Percentiles rank a stretch among this genome's conserved stretches.
Evolutionary conservation across 2,888 invertebrate genomes (phyloP).

Genomic region (Pomacea canaliculata): DNA sequence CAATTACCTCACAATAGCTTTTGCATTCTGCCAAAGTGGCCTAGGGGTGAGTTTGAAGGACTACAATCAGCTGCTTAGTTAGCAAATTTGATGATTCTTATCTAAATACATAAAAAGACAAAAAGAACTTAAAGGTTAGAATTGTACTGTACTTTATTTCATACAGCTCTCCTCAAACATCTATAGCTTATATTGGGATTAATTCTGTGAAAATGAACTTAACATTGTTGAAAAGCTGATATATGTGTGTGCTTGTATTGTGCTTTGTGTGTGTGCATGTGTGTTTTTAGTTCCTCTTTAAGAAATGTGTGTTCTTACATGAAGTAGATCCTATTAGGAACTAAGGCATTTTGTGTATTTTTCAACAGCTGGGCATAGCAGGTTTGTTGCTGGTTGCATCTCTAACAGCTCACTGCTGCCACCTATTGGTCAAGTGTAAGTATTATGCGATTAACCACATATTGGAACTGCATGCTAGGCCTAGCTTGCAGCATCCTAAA

Average conservation of each 20-base stretch:
- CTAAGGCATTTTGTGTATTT: not conserved
- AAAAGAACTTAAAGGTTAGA: too few relatives aligned
- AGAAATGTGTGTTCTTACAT: too few relatives aligned
- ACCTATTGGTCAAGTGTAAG: conserved; percentile 63
- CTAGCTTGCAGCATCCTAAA: not conserved
- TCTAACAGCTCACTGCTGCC: conserved; percentile 65
- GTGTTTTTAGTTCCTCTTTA: too few relatives aligned
- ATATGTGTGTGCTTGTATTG: too few relatives aligned
- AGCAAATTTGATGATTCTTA: not conserved
- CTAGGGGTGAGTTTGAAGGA: conserved; percentile 57
- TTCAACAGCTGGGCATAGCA: conserved; percentile 59
- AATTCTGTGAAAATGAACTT: not conserved
- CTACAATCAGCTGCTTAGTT: not conserved
- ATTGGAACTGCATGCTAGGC: not conserved
- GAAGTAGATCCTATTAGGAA: too few relatives aligned
- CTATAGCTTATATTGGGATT: not conserved
- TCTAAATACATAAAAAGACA: too few relatives aligned
- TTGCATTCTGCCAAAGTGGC: conserved; percentile 65
- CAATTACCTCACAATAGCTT: conserved; percentile 66
- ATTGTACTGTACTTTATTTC: not conserved
- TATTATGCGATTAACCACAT: conserved; percentile 48
- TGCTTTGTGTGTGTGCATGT: too few relatives aligned
- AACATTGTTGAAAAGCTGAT: not conserved
- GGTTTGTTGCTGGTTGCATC: conserved; percentile 58
- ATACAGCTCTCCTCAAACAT: not conserved